Base-by-base conservation (phyloP, 2,797 vertebrate species). In the Harpagifer antarcticus region DNA sequence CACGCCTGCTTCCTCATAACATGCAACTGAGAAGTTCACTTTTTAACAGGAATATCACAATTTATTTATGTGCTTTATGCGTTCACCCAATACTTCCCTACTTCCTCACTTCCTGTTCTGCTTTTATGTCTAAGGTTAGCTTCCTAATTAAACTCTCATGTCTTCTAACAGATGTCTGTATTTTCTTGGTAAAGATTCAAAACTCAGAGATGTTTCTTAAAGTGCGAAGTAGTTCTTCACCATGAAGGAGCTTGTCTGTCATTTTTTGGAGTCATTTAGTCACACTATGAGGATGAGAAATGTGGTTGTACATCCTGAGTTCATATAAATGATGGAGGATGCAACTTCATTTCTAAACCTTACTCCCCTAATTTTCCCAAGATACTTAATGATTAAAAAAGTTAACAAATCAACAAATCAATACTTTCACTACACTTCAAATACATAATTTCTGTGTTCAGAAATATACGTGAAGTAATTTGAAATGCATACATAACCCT, bases 1-100 rank as follows among this genome's bases (percentile, higher is more conserved):
- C 43, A n/a, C 16, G 17, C 57, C 48, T 59, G 78, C 81, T 93
- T 91, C 86, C 81, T 85, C 81, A 59, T 79, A 45, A 78, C 72
- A 61, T 53, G 45, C 14, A 48, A 67, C 52, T 31, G 59, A 79
- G 62, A 84, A 78, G 72, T 73, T 84, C 54, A 82, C 20, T 11
- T 74, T 33, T 81, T 49, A 45, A 27, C 14, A 58, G 17, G 73
- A 63, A 50, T 78, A 23, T 23, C n/a, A 2, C 31, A 0, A 0
- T n/a, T 2, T 66, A 67, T 62, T 8, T 68, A 47, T 27, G 10
- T 16, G 52, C n/a, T 74, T 15, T 11, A 14, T 68, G 31, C 67
- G 84, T 79, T 76, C 4, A 68, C 20, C n/a, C 3, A 50, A 68
- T 40, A 82, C 74, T 86, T 82, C 85, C 79, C 43, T 63, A 66